Evolutionary conservation across 2,797 vertebrate genomes (phyloP), one percentile per base, ranked within the genome.

Genomic region (Amblyraja radiata): DNA sequence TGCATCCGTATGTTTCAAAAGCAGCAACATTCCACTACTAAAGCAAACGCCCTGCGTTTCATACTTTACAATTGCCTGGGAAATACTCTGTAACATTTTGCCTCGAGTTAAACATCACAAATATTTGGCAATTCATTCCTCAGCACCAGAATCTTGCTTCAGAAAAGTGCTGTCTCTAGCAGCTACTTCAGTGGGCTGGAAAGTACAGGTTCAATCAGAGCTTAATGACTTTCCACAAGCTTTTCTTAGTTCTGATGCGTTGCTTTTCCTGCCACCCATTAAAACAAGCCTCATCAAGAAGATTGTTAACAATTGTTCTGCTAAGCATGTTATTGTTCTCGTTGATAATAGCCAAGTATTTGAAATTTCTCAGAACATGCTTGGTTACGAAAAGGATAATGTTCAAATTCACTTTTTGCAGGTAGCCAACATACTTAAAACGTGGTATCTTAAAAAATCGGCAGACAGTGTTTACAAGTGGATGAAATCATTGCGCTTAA

Each of bases 31-130:
- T 65, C 95, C 95, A 0, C 96, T 96, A 93, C 94, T 99, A 93
- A 96, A 95, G 94, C 96, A 95, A 18, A 94, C 94, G 13, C 97
- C 97, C 6, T 98, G 97, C 93, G 61, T 98, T 90, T 98, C 98
- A 8, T 97, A 96, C 93, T 97, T 98, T 93, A 94, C 97, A 81
- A 93, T 98, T 88, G 97, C 97, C 0, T 97, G 98, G 98, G 96
- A 97, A 94, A 96, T 98, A 93, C 93, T 98, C 74, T 95, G 94
- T 88, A 95, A 93, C 93, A 93, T 93, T 1, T 94, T 97, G 94
- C 94, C 95, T 65, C 93, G 93, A 18, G 94, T 94, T 0, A 97
- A 96, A 93, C 94, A 94, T 16, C 94, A 94, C 71, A 94, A 94
- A 93, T 93, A 91, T 14, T 0, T 96, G 93, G 94, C 94, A 4